Base-by-base conservation (phyloP, 2,888 invertebrate species). In the Parnassius mnemosyne region DNA sequence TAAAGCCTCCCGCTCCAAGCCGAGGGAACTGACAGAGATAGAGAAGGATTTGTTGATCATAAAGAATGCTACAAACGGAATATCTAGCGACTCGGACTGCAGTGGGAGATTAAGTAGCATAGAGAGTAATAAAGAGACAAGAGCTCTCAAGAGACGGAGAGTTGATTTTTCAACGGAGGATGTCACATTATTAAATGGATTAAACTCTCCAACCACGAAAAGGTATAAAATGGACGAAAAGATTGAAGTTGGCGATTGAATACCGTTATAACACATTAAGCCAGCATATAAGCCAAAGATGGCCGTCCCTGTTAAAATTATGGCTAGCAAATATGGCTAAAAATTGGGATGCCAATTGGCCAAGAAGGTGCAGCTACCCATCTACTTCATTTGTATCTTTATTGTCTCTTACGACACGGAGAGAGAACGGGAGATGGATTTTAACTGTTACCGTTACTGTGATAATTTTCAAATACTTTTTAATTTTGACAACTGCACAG, bases 31-130 rank as follows among this genome's bases (percentile, higher is more conserved):
- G 0, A 86, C 87, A 0, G 90, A 90, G 41, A 87, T 91, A 1
- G 91, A 91, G 58, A 89, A 89, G 63, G 91, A 91, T 64, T 70
- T 91, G 0, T 66, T 89, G 0, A 89, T 90, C 1, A 92, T 92
- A 2, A 83, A 83, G 58, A 89, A 76, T 20, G 92, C 90, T 0
- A 85, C 86, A 0, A 85, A 77, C 53, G 75, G 78, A 0, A 61
- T 83, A 1, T 84, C 86, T 0, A 89, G 84, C 20, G 86, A 88
- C 52, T 78, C 80, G 0, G 88, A 89, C 41, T 71, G 75, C 47
- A 78, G 73, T 20, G 68, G 70, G 0, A 68, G 78, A 63, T 62
- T 75, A 0, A 80, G 77, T 56, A 63, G 77, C 54, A 63, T 72
- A 5, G 83, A 84, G 2, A 75, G 71, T 53, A 66, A 61, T 10